These are phyloP conservation scores for Neolamprologus modestus DNA, from an alignment of 2,113 vertebrate genomes.

Conservation along the genomic window DNA sequence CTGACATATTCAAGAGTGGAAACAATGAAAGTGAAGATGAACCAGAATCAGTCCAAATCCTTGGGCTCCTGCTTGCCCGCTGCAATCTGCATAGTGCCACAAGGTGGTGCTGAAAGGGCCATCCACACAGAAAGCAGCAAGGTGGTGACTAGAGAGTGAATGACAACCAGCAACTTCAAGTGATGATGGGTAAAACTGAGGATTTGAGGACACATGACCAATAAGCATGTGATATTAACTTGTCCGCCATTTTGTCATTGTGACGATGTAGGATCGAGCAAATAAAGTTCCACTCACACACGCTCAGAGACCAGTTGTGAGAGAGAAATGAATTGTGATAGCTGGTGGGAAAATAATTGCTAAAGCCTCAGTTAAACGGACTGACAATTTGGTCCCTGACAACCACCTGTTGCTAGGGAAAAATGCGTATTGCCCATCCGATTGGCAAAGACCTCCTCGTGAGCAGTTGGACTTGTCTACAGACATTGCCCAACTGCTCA, in stretches of 20 bases:
- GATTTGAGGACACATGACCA: neutral
- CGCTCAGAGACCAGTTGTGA: neutral
- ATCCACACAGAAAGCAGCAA: neutral
- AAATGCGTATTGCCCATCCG: neutral
- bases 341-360: neutral
- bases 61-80: neutral
- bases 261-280: neutral
- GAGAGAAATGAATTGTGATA: neutral
- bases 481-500: neutral
- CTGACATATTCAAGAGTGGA: neutral
- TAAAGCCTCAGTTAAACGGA: neutral
- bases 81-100: neutral
- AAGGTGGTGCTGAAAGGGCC: neutral
- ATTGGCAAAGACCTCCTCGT: neutral
- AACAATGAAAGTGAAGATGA: neutral
- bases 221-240: neutral
- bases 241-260: neutral
- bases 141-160: neutral
- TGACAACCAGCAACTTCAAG: neutral
- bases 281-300: neutral
- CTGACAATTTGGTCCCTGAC: neutral
- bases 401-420: neutral
- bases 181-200: neutral
- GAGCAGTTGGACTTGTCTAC: neutral
- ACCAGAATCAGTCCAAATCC: neutral